These are phyloP conservation scores for Papilio dardanus DNA, from an alignment of 1,140 invertebrate species.

Conservation along the genomic window DNA sequence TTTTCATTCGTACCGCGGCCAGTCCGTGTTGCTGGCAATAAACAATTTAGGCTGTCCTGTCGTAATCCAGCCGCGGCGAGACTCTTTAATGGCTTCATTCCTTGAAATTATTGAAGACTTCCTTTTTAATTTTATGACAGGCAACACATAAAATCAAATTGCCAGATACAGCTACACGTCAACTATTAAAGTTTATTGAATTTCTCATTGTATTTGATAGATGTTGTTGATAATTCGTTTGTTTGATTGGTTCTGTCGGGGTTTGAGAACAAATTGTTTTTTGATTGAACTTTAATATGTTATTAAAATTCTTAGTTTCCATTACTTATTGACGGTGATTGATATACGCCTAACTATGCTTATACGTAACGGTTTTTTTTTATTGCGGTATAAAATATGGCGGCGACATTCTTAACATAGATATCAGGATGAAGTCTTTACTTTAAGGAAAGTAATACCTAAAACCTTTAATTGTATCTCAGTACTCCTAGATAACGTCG, in stretches of 20 bases:
- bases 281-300: conserved; percentile 34
- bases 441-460: background rate
- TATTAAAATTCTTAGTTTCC: conserved; percentile 33
- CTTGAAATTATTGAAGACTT: conserved; percentile 30
- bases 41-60: conserved; percentile 23
- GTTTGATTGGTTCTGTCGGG: conserved; percentile 25
- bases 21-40: conserved; percentile 1
- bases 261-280: conserved; percentile 34
- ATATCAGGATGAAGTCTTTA: background rate
- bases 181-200: conserved; percentile 13
- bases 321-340: conserved; percentile 30
- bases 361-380: background rate
- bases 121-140: conserved; percentile 29
- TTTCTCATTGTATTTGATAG: conserved; percentile 21
- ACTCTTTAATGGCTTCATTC: conserved; percentile 24
- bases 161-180: background rate
- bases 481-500: background rate
- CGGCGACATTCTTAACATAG: background rate
- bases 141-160: conserved; percentile 18
- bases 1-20: no score
- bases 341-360: conserved; percentile 20
- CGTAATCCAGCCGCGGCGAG: background rate
- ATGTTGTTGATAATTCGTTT: background rate
- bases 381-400: background rate
- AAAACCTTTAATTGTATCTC: background rate